A percentile compares a stretch with the other conserved stretches of the same genome.
phyloP scores from a whole-genome alignment of 2,888 invertebrate genomes.

The Mimumesa dahlbomi region DNA sequence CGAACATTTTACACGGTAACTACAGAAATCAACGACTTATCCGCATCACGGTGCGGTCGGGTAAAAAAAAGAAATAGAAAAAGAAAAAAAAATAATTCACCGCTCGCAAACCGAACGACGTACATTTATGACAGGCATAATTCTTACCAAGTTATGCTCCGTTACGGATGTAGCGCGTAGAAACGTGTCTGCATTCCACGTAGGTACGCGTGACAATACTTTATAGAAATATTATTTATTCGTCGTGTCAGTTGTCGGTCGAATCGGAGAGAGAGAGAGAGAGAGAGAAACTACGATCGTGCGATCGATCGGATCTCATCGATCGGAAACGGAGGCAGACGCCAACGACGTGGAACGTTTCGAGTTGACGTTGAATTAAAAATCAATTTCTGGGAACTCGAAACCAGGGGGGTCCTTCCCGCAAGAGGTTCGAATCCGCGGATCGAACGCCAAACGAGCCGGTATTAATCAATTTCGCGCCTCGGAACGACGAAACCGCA shows the following conservation, averaged over 20 bases:
- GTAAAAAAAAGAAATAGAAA: background rate
- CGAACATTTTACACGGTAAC: background rate
- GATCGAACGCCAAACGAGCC: conserved; percentile 33
- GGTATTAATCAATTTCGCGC: conserved; percentile 48
- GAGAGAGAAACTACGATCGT: no score
- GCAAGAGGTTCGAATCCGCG: conserved; percentile 9
- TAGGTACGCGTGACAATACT: background rate
- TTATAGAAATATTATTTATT: conserved; percentile 18
- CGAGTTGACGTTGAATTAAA: conserved; percentile 12
- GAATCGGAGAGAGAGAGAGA: no score
- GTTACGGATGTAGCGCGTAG: conserved; percentile 8
- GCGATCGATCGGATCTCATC: conserved; percentile 8
- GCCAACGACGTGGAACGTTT: background rate
- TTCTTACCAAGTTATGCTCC: conserved; percentile 30
- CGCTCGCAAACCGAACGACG: conserved; percentile 3
- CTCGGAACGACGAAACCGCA: background rate
- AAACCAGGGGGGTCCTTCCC: conserved; percentile 17
- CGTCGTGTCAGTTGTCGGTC: background rate
- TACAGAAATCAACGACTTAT: background rate
- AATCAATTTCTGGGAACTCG: no score
- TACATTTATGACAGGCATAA: conserved; percentile 35
- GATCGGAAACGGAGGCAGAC: conserved; percentile 15
- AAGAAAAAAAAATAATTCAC: background rate
- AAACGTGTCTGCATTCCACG: conserved; percentile 11
- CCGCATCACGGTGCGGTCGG: background rate